A percentile compares a stretch with the other conserved stretches of the same genome.
Conservation (phyloP, 2,113 vertebrate species). For the Myiagra hebetior region DNA sequence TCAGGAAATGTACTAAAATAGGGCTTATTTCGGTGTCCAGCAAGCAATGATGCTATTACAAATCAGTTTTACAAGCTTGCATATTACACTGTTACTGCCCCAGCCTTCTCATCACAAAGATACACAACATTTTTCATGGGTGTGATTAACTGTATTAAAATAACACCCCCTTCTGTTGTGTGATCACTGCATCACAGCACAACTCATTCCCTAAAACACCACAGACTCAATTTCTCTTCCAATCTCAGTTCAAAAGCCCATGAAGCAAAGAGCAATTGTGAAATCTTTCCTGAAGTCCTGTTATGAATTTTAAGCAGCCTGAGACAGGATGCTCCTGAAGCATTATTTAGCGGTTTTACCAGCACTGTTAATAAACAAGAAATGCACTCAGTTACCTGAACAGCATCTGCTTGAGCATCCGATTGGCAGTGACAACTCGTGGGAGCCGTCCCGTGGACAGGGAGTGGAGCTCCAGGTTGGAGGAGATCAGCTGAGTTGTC, state of each 20-base stretch:
- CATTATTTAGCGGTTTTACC: rapidly evolving
- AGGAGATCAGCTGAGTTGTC: conserved; percentile 97
- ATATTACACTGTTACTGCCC: not conserved
- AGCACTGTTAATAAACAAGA: not conserved
- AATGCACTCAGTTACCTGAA: conserved; percentile 80
- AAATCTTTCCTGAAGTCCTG: not conserved
- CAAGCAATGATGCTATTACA: not conserved
- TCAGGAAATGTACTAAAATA: not conserved
- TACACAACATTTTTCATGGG: not conserved
- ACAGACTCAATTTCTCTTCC: not conserved
- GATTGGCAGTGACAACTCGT: conserved; percentile 90
- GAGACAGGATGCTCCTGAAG: not conserved
- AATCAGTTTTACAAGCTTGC: not conserved
- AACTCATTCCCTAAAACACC: not conserved
- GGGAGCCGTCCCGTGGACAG: conserved; percentile 91
- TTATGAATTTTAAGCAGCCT: rapidly evolving
- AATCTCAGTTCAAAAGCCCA: not conserved
- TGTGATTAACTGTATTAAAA: not conserved
- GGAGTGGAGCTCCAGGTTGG: conserved; percentile 93
- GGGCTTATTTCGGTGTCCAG: not conserved
- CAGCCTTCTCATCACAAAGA: not conserved
- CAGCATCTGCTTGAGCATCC: conserved; percentile 99
- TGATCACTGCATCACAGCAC: rapidly evolving
- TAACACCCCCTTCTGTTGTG: rapidly evolving
- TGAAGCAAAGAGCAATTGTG: not conserved